A percentile compares a stretch with the other conserved stretches of the same genome.
These are phyloP conservation scores for Chelonoidis abingdonii DNA, from an alignment of 2,113 vertebrate genomes.

Conservation along the genomic window DNA sequence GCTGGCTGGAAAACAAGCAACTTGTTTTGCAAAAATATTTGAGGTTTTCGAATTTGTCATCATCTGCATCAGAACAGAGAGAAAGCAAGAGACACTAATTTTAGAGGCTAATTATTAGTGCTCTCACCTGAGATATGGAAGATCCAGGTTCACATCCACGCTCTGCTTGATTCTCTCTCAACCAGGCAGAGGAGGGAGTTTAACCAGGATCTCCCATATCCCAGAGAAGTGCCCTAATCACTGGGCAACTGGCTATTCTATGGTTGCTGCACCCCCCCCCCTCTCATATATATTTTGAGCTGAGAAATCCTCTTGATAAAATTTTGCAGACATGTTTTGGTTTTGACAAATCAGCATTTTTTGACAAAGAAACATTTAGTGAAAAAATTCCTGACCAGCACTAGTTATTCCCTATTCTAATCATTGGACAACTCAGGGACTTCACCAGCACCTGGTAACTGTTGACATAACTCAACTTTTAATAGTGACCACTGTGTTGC, in stretches of 20 bases:
- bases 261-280: background rate
- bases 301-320: background rate
- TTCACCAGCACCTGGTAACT: rapidly evolving
- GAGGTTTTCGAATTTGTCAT: background rate
- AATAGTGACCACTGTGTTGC: background rate
- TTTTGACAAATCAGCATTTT: background rate
- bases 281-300: background rate
- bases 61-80: background rate
- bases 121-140: background rate
- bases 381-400: background rate
- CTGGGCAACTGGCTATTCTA: background rate
- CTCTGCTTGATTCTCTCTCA: background rate
- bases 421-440: background rate
- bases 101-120: background rate
- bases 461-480: background rate
- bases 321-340: background rate
- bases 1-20: background rate
- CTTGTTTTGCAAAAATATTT: background rate
- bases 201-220: background rate
- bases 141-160: background rate
- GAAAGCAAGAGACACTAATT: background rate
- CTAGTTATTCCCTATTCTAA: background rate
- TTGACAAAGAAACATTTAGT: background rate
- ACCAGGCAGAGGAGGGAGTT: background rate
- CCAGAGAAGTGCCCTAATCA: background rate